A percentile compares a stretch with the other conserved stretches of the same genome.
phyloP scores from a whole-genome alignment of 2,797 vertebrate species.

The Corythornis leucogaster region DNA sequence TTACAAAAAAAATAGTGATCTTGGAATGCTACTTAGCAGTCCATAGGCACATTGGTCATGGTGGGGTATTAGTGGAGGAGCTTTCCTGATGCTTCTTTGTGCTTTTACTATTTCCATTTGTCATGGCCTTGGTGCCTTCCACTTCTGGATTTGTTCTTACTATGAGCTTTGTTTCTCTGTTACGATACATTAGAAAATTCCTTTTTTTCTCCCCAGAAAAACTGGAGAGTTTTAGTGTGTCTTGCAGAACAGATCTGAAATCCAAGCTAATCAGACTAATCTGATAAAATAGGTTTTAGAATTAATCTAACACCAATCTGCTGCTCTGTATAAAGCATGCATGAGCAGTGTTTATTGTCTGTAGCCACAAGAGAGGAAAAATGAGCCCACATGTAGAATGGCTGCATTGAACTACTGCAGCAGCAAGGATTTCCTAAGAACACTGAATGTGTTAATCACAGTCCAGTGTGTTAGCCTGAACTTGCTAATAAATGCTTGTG shows the following conservation, averaged over 20 bases:
- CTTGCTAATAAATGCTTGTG: neutral
- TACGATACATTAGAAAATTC: neutral
- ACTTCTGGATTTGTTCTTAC: neutral
- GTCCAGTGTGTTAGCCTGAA: neutral
- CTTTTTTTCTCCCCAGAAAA: neutral
- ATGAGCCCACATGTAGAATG: neutral
- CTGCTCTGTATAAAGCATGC: neutral
- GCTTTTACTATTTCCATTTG: neutral
- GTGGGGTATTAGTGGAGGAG: neutral
- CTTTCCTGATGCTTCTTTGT: neutral
- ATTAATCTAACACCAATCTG: constrained; percentile 11
- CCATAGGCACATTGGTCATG: neutral
- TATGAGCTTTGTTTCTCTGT: neutral
- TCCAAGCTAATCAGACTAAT: neutral
- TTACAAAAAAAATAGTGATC: neutral
- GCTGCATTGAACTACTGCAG: neutral
- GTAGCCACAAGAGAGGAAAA: neutral
- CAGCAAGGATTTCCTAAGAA: neutral
- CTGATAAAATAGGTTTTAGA: constrained; percentile 22
- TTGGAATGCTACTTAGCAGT: neutral
- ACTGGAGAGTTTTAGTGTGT: neutral
- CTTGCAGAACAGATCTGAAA: constrained; percentile 18
- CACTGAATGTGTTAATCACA: neutral
- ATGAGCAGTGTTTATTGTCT: neutral
- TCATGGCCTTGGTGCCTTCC: neutral